Conservation (phyloP, 2,888 invertebrate genomes). For the Microctonus aethiopoides region DNA sequence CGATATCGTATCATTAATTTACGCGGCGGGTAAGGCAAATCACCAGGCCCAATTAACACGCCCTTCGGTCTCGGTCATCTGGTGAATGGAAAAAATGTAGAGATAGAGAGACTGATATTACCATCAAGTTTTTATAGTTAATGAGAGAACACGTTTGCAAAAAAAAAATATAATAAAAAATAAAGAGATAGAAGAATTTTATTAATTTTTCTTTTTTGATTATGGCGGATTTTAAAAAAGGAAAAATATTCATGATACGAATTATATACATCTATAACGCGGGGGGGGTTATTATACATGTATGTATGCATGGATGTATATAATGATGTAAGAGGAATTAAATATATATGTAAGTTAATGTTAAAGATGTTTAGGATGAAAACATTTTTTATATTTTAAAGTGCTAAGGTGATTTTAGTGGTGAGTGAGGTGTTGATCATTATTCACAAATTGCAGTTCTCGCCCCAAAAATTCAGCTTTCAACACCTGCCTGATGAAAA, state of each 20-base stretch:
- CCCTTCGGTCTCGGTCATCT: constrained; percentile 31
- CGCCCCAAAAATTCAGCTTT: constrained; percentile 37
- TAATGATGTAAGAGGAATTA: background rate
- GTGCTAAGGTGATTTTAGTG: background rate
- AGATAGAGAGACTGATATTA: background rate
- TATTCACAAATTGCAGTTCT: constrained; percentile 40
- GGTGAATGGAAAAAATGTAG: constrained; percentile 1
- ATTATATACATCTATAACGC: background rate
- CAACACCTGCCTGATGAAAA: constrained; percentile 40
- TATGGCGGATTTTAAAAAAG: background rate
- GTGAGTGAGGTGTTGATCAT: constrained; percentile 37
- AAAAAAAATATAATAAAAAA: background rate
- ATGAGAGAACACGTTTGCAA: constrained; percentile 2
- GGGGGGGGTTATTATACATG: too few relatives aligned
- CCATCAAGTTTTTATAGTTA: background rate
- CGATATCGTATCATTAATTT: constrained; percentile 61
- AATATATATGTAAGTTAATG: background rate
- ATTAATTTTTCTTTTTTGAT: background rate
- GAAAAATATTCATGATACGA: background rate
- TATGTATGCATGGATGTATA: too few relatives aligned
- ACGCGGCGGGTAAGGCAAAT: constrained; percentile 46
- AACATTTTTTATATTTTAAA: background rate
- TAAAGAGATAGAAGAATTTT: background rate
- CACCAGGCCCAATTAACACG: constrained; percentile 33
- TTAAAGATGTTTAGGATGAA: background rate